Evolutionary conservation across 2,888 invertebrate species (phyloP).

Genomic region (Embidobia sp.): DNA sequence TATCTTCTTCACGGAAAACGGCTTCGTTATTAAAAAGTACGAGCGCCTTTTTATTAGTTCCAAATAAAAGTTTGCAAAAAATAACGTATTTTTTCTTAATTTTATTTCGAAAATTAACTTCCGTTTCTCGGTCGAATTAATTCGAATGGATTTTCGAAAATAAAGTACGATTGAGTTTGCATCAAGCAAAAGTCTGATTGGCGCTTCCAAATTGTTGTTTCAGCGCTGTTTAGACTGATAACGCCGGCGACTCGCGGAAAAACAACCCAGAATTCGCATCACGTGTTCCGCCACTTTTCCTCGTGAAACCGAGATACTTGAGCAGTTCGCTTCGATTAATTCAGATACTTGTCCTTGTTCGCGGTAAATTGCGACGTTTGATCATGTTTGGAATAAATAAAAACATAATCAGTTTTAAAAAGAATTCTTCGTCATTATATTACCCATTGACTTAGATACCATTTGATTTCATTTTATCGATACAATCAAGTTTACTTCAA

Average conservation of each 20-base stretch:
- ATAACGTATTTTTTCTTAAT: too few relatives aligned
- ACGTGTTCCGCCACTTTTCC: slow-evolving; percentile 36
- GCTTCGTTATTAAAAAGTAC: too few relatives aligned
- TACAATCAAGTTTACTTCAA: too few relatives aligned
- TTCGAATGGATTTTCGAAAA: neutral
- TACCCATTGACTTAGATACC: too few relatives aligned
- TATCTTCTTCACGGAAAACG: too few relatives aligned
- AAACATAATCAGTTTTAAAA: too few relatives aligned
- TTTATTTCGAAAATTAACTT: too few relatives aligned
- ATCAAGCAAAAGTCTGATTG: slow-evolving; percentile 19
- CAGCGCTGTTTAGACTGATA: slow-evolving; percentile 18
- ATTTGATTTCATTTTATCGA: too few relatives aligned
- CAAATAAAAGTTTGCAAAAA: too few relatives aligned
- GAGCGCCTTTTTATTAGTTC: too few relatives aligned
- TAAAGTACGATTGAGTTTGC: neutral
- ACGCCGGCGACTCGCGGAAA: neutral
- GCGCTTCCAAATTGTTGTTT: slow-evolving; percentile 20
- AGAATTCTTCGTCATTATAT: too few relatives aligned
- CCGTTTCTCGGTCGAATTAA: too few relatives aligned
- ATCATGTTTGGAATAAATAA: slow-evolving; percentile 10
- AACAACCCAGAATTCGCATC: slow-evolving; percentile 27
- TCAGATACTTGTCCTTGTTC: slow-evolving; percentile 40
- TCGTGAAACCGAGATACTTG: slow-evolving; percentile 34
- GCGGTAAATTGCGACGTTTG: slow-evolving; percentile 30
- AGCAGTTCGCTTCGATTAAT: slow-evolving; percentile 40